Evolutionary conservation across 1,140 invertebrate genomes (phyloP).

Genomic region (Drosophila murphyi): DNA sequence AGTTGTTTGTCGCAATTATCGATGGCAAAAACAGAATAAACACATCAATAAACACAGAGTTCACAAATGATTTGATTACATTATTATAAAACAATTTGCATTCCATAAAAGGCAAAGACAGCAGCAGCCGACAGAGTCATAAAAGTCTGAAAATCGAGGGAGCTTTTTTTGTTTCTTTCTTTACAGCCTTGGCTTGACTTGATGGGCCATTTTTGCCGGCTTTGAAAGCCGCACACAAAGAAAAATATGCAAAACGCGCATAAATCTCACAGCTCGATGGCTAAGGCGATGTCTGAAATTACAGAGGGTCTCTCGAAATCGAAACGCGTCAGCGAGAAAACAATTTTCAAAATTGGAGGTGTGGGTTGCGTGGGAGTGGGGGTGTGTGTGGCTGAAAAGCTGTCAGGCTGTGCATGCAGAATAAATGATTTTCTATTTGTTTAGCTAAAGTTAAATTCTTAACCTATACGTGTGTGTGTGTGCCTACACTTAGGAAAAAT

Average conservation of each 20-base stretch:
- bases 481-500: neutral
- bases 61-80: slow-evolving; percentile 77
- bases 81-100: slow-evolving; percentile 82
- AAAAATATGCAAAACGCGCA: slow-evolving; percentile 79
- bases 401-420: slow-evolving; percentile 62
- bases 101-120: slow-evolving; percentile 78
- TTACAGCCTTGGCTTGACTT: slow-evolving; percentile 1
- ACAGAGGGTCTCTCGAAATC: slow-evolving; percentile 55
- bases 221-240: slow-evolving; percentile 56
- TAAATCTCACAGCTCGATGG: slow-evolving; percentile 71
- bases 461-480: slow-evolving; percentile 22
- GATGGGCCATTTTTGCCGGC: slow-evolving; percentile 64
- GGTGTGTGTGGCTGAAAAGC: neutral
- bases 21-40: slow-evolving; percentile 64
- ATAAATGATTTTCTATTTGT: slow-evolving; percentile 82
- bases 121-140: slow-evolving; percentile 66
- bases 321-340: slow-evolving; percentile 59
- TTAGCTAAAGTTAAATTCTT: slow-evolving; percentile 79
- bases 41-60: slow-evolving; percentile 77
- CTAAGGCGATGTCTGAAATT: slow-evolving; percentile 49
- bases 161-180: neutral
- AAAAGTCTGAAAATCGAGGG: slow-evolving; percentile 77
- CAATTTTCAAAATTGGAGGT: slow-evolving; percentile 19
- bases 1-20: slow-evolving; percentile 46
- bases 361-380: neutral